phyloP scores from a whole-genome alignment of 2,113 vertebrate genomes.

The Malurus alboscapulatus region DNA sequence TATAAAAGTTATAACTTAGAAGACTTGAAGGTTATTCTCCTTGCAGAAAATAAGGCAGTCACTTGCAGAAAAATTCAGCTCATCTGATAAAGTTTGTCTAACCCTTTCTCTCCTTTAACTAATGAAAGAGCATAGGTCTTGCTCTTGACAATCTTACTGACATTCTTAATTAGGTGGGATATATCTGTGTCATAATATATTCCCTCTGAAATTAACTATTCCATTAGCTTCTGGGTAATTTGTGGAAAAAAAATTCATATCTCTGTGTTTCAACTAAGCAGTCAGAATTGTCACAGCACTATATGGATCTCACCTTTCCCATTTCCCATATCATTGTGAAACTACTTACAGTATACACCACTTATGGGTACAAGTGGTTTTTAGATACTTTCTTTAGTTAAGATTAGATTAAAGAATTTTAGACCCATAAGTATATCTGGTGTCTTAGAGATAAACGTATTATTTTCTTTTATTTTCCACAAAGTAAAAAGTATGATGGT shows the following conservation, averaged over 20 bases:
- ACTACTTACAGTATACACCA: fast-evolving
- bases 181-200: not conserved
- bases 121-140: not conserved
- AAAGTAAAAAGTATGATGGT: not conserved
- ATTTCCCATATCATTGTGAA: not conserved
- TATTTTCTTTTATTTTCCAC: not conserved
- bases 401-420: not conserved
- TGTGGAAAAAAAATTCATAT: not conserved
- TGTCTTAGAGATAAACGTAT: not conserved
- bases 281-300: not conserved
- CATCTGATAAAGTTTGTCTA: not conserved
- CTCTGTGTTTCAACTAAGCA: not conserved
- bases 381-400: not conserved
- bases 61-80: not conserved
- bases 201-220: not conserved
- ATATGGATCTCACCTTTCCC: not conserved
- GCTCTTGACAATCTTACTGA: not conserved
- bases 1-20: not conserved
- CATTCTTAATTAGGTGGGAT: not conserved
- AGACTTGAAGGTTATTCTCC: not conserved
- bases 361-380: not conserved
- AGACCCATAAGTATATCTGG: not conserved
- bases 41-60: not conserved
- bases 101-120: not conserved
- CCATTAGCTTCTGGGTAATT: not conserved